Evolutionary conservation across 1,140 invertebrate genomes (phyloP).

Genomic region (Ceratosolen fusciceps): DNA sequence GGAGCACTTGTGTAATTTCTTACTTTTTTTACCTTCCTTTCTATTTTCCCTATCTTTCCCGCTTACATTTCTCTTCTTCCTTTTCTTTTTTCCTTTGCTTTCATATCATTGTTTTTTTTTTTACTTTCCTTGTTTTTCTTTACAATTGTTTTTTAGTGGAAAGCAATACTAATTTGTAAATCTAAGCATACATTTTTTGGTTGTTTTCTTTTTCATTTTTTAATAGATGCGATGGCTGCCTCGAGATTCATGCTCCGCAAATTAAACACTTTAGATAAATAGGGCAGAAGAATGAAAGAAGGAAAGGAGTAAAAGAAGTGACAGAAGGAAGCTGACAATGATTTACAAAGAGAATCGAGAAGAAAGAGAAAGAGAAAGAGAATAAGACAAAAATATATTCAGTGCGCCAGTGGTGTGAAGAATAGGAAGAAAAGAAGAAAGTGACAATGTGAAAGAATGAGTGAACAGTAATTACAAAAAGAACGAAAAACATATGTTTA

Average conservation of each 20-base stretch:
- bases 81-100: no score
- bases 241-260: constrained; percentile 17
- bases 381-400: neutral
- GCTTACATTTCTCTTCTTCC: neutral
- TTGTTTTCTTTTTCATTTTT: constrained; percentile 3
- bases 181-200: neutral
- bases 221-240: constrained; percentile 4
- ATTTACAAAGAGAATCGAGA: no score
- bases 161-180: constrained; percentile 44
- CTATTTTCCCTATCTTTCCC: neutral
- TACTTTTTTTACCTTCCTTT: no score
- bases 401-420: neutral
- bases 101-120: no score
- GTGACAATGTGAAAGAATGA: neutral
- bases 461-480: neutral
- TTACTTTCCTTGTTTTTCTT: neutral
- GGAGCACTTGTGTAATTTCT: constrained; percentile 46
- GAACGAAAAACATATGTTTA: neutral
- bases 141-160: constrained; percentile 1
- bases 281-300: neutral
- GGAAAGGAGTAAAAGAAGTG: neutral
- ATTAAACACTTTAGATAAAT: neutral
- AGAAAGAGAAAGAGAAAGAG: neutral
- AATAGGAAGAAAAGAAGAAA: no score
- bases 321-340: no score